Evolutionary conservation across 2,888 invertebrate genomes (phyloP), one percentile per base, ranked within the genome.

Genomic region (Lochmaea capreae): DNA sequence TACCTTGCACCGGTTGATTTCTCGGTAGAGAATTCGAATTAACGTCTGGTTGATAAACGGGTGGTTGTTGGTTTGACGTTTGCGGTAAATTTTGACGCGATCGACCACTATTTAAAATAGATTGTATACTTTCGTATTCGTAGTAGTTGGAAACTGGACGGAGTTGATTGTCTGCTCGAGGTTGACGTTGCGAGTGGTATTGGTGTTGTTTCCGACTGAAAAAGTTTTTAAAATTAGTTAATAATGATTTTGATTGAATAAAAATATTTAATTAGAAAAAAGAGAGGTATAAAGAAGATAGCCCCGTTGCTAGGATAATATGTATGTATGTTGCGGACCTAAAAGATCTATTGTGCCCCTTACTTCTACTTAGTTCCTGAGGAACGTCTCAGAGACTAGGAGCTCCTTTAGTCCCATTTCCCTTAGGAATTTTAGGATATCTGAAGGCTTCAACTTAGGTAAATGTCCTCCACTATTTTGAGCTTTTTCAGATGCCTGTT

Each of bases 131-230:
- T 86, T 95, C 95, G 86, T 95, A 95, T 86, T 95, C 95, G 87
- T 94, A 95, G 87, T 93, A 95, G 87, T 94, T 95, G 75, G 95
- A 95, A 76, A 93, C 92, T 6, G 95, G 95, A 18, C 95, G 89
- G 66, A 89, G 87, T 81, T 86, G 90, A 68, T 85, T 89, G 65
- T 87, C 85, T 2, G 89, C 87, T 52, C 89, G 86, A 67, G 89
- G 87, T 76, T 91, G 89, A 3, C 85, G 80, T 83, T 91, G 90
- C 8, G 91, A 91, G 84, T 91, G 91, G 84, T 92, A 92, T 83
- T 92, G 92, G 81, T 91, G 91, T 85, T 92, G 91, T 79, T 92
- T 89, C 74, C 92, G 91, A 86, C 91, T 92, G 85, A 66, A 78
- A 68, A 46, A 26, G 2, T 33, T 4, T 5, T 54, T 18, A 16